Evolutionary conservation across 2,888 invertebrate genomes (phyloP).

Genomic region (Drosophila mimica): DNA sequence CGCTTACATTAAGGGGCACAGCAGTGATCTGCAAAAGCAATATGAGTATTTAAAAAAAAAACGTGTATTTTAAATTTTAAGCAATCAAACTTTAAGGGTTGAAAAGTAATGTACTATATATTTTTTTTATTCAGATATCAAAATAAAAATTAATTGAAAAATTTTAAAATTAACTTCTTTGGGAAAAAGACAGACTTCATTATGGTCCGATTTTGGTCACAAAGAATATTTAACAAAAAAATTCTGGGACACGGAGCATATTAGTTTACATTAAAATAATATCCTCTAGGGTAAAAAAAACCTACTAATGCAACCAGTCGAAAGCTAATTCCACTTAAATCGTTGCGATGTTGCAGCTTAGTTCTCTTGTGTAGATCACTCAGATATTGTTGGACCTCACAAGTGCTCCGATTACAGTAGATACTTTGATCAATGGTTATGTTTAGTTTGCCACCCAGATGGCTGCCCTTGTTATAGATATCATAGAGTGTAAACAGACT

Average conservation of each 20-base stretch:
- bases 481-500: slow-evolving; percentile 71
- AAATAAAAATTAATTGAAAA: no score
- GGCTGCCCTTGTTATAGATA: slow-evolving; percentile 83
- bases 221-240: neutral
- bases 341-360: slow-evolving; percentile 73
- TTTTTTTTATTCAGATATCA: no score
- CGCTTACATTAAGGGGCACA: slow-evolving; percentile 60
- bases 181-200: neutral
- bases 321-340: slow-evolving; percentile 76
- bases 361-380: slow-evolving; percentile 67
- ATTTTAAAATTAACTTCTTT: no score
- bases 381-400: slow-evolving; percentile 57
- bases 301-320: slow-evolving; percentile 77
- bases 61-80: no score
- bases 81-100: no score
- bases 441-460: slow-evolving; percentile 82
- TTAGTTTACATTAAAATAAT: neutral
- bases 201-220: neutral
- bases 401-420: slow-evolving; percentile 57
- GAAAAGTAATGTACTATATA: no score
- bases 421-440: slow-evolving; percentile 78
- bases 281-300: neutral
- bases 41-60: no score
- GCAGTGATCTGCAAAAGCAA: slow-evolving; percentile 54
- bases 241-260: neutral